Evolutionary conservation across 2,888 invertebrate species (phyloP).

Genomic region (Macrostomum cliftonense): DNA sequence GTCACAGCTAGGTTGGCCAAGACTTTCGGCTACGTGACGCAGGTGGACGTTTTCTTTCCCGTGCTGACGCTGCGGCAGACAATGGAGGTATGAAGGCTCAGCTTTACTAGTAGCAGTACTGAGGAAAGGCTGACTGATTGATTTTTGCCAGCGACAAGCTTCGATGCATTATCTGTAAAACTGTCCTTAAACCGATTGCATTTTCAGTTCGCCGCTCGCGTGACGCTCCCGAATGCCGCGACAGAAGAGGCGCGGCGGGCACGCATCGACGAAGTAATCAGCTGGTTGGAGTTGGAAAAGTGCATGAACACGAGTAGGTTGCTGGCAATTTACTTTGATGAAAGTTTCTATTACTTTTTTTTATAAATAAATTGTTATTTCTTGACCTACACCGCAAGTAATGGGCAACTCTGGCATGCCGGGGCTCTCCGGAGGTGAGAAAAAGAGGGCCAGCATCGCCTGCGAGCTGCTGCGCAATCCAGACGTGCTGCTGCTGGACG

Average conservation of each 20-base stretch:
- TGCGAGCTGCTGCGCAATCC: constrained; percentile 63
- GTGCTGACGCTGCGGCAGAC: constrained; percentile 58
- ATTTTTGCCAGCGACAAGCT: no score
- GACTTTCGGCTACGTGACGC: constrained; percentile 59
- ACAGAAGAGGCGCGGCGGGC: constrained; percentile 53
- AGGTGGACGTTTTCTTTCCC: constrained; percentile 62
- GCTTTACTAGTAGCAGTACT: no score
- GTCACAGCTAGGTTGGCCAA: constrained; percentile 53
- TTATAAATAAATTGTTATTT: no score
- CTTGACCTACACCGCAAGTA: constrained; percentile 32
- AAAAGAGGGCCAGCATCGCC: constrained; percentile 61
- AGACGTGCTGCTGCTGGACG: constrained; percentile 41
- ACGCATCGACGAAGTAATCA: constrained; percentile 57
- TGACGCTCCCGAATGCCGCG: constrained; percentile 50
- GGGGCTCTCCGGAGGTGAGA: constrained; percentile 62
- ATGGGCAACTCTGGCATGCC: constrained; percentile 56
- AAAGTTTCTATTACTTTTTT: no score
- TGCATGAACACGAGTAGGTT: constrained; percentile 56
- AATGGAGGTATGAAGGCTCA: constrained; percentile 48
- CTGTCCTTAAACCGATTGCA: no score
- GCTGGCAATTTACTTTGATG: no score
- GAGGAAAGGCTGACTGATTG: no score
- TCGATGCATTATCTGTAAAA: no score
- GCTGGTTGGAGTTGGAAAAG: constrained; percentile 52
- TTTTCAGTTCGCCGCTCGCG: constrained; percentile 45